Percentiles rank a stretch among this genome's conserved stretches.
Evolutionary conservation across 1,140 invertebrate species (phyloP).

Genomic region (Drosophila kikkawai): DNA sequence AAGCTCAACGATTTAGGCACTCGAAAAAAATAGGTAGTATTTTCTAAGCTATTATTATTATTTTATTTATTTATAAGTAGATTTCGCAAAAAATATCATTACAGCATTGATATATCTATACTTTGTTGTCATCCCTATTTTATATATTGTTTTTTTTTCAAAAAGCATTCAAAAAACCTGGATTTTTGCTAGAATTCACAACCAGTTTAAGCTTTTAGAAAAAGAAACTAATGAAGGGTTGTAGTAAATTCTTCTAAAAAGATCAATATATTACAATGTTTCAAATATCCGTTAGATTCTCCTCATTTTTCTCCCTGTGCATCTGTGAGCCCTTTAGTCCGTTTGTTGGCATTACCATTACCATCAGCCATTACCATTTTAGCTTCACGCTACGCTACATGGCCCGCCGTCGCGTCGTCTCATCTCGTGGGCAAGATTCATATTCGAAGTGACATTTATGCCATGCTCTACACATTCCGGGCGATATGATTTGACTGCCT

Average conservation of each 20-base stretch:
- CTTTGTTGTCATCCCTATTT: not conserved
- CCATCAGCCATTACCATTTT: conserved; percentile 48
- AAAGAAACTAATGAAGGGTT: fast-evolving
- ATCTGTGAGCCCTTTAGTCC: conserved; percentile 10
- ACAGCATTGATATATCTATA: not conserved
- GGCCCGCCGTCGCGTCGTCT: conserved; percentile 49
- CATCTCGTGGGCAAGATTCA: conserved; percentile 68
- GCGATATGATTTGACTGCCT: conserved; percentile 75
- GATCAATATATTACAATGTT: not conserved
- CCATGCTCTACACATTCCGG: conserved; percentile 81
- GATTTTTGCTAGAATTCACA: not conserved
- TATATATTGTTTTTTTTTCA: too few relatives aligned
- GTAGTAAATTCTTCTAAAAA: too few relatives aligned
- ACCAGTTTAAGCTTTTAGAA: not conserved
- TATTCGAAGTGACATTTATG: conserved; percentile 82
- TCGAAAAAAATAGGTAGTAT: not conserved
- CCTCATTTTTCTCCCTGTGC: conserved; percentile 3
- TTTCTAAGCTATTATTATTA: too few relatives aligned
- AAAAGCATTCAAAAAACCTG: not conserved
- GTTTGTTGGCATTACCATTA: conserved; percentile 42
- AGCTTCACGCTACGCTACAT: conserved; percentile 74
- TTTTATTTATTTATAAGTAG: not conserved
- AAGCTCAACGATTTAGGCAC: conserved; percentile 15
- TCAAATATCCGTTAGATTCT: not conserved
- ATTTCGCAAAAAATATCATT: too few relatives aligned